Percentiles rank a stretch among this genome's conserved stretches.
Conservation (phyloP, 2,113 vertebrate species). For the Morone chrysops region DNA sequence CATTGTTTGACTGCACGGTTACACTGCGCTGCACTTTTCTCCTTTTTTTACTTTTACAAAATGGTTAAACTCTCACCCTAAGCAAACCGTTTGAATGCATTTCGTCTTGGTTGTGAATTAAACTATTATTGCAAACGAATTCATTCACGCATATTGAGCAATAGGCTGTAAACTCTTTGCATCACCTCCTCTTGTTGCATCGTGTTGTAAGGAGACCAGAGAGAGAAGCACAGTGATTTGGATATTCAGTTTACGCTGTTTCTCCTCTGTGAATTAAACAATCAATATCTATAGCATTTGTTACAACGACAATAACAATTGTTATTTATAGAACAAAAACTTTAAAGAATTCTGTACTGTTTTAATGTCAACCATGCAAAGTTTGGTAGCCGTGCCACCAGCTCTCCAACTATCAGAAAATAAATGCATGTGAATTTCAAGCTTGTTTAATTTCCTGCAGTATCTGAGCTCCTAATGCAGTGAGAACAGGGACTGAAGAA, state of each 20-base stretch:
- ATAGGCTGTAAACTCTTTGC: background rate
- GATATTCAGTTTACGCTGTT: background rate
- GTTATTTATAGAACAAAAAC: background rate
- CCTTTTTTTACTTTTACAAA: conserved; percentile 8
- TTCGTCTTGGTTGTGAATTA: background rate
- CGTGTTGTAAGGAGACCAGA: background rate
- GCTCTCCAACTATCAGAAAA: background rate
- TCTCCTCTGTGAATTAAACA: background rate
- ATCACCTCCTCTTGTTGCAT: background rate
- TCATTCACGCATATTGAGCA: background rate
- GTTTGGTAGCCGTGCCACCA: background rate
- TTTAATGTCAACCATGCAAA: background rate
- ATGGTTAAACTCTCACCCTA: background rate
- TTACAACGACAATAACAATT: too few relatives aligned
- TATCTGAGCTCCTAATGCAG: background rate
- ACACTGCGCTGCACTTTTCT: conserved; percentile 46
- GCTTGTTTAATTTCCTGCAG: background rate
- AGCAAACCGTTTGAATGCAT: background rate
- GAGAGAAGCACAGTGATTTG: background rate
- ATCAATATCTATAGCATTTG: too few relatives aligned
- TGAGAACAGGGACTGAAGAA: background rate
- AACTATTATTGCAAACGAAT: background rate
- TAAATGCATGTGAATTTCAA: background rate
- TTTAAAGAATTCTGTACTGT: background rate
- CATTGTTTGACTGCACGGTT: conserved; percentile 68